phyloP scores from a whole-genome alignment of 2,888 invertebrate genomes.

The Choreutis nemorana region DNA sequence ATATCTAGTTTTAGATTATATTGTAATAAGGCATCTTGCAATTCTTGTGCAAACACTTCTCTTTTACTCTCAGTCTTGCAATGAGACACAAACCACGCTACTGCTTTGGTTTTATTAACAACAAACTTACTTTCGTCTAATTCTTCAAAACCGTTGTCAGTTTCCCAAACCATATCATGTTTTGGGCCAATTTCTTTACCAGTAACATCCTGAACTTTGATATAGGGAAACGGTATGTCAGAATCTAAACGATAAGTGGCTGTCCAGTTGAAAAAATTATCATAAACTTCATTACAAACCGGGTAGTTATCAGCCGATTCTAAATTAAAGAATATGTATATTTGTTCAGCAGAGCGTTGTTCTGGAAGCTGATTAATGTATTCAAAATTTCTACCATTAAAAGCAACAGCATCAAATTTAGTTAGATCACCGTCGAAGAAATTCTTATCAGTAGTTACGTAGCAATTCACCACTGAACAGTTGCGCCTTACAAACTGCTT shows the following conservation, averaged over 20 bases:
- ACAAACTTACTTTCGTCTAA: slow-evolving; percentile 19
- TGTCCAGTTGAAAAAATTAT: slow-evolving; percentile 54
- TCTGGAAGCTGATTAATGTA: slow-evolving; percentile 20
- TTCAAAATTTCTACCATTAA: slow-evolving; percentile 36
- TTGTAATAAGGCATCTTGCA: slow-evolving; percentile 23
- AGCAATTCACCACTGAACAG: slow-evolving; percentile 39
- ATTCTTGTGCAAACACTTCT: slow-evolving; percentile 18
- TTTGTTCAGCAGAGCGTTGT: slow-evolving; percentile 29
- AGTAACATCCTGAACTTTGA: slow-evolving; percentile 26
- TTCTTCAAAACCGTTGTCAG: slow-evolving; percentile 10
- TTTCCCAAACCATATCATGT: slow-evolving; percentile 23
- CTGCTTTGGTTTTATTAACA: slow-evolving; percentile 37
- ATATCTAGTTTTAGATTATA: slow-evolving; percentile 49
- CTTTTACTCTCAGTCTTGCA: slow-evolving; percentile 34
- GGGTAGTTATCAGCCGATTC: slow-evolving; percentile 49
- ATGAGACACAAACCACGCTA: slow-evolving; percentile 54
- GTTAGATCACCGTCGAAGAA: slow-evolving; percentile 28
- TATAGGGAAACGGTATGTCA: slow-evolving; percentile 40
- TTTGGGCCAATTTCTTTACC: slow-evolving; percentile 39
- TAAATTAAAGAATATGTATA: slow-evolving; percentile 44
- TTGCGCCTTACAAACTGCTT: slow-evolving; percentile 35
- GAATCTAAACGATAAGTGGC: slow-evolving; percentile 47
- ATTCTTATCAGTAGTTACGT: slow-evolving; percentile 27
- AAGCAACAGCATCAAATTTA: slow-evolving; percentile 39
- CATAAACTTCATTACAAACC: slow-evolving; percentile 26